Percentiles rank a stretch among this genome's conserved stretches.
Evolutionary conservation across 2,113 vertebrate genomes (phyloP).

Genomic region (Colossoma macropomum): DNA sequence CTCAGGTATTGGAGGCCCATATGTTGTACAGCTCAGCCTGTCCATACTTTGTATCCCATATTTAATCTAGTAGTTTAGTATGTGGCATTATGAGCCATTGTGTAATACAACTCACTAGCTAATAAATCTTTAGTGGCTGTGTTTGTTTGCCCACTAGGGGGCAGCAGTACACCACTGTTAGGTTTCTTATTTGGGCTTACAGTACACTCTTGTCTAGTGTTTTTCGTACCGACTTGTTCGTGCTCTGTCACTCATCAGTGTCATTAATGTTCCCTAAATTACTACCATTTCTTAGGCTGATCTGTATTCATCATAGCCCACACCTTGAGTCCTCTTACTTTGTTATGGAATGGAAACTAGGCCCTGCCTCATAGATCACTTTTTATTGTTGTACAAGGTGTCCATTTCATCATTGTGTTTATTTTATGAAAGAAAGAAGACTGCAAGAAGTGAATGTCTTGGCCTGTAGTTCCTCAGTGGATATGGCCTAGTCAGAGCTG

Average conservation of each 20-base stretch:
- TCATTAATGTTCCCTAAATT: not conserved
- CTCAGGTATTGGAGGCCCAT: no score
- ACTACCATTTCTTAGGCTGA: not conserved
- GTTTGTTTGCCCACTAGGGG: conserved; percentile 62
- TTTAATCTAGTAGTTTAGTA: no score
- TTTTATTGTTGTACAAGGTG: not conserved
- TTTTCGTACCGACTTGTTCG: no score
- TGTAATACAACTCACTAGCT: no score
- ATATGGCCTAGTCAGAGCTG: not conserved
- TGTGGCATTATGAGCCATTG: no score
- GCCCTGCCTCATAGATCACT: not conserved
- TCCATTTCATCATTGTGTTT: not conserved
- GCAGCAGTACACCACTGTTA: conserved; percentile 51
- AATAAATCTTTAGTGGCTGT: no score
- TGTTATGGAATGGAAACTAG: not conserved
- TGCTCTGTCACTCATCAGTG: not conserved
- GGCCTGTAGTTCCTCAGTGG: not conserved
- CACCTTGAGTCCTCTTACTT: not conserved
- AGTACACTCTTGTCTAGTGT: no score
- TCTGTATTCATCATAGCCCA: not conserved
- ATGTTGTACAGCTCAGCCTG: no score
- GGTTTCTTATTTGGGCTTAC: no score
- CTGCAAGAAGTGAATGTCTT: not conserved
- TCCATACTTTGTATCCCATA: no score
- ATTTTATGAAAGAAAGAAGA: not conserved